Evolutionary conservation across 2,888 invertebrate species (phyloP).

Genomic region (Athetis lepigone): DNA sequence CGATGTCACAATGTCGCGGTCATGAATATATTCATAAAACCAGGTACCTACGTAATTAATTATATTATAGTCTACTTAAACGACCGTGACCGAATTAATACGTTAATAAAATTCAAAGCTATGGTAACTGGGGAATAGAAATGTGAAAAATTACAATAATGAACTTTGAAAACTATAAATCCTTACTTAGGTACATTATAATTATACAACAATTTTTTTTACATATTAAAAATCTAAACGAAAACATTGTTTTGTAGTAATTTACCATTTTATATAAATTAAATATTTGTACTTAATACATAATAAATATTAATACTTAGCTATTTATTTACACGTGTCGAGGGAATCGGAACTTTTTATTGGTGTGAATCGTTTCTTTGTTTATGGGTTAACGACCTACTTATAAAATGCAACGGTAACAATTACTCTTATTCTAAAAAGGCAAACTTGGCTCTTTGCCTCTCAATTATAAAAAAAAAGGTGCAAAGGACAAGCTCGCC

Average conservation of each 20-base stretch:
- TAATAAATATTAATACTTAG: constrained; percentile 32
- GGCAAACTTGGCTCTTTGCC: constrained; percentile 45
- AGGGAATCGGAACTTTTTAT: constrained; percentile 25
- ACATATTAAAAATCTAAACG: constrained; percentile 24
- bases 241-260: constrained; percentile 26
- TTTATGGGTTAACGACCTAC: constrained; percentile 13
- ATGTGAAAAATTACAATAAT: constrained; percentile 41
- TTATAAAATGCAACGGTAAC: constrained; percentile 58
- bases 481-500: constrained; percentile 45
- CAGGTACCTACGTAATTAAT: constrained; percentile 51
- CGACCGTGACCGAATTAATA: constrained; percentile 46
- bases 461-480: constrained; percentile 32
- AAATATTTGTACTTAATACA: constrained; percentile 51
- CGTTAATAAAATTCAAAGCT: constrained; percentile 51
- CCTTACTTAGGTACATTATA: constrained; percentile 26
- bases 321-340: constrained; percentile 49
- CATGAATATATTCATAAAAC: constrained; percentile 57
- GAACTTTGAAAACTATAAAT: constrained; percentile 42
- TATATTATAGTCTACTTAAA: constrained; percentile 48
- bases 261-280: constrained; percentile 28
- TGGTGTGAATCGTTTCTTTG: constrained; percentile 16
- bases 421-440: constrained; percentile 34
- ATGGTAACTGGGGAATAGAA: constrained; percentile 58
- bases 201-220: constrained; percentile 50
- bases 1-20: constrained; percentile 53